Evolutionary conservation across 1,140 invertebrate species (phyloP).

Genomic region (Pseudomyrmex flavicornis): DNA sequence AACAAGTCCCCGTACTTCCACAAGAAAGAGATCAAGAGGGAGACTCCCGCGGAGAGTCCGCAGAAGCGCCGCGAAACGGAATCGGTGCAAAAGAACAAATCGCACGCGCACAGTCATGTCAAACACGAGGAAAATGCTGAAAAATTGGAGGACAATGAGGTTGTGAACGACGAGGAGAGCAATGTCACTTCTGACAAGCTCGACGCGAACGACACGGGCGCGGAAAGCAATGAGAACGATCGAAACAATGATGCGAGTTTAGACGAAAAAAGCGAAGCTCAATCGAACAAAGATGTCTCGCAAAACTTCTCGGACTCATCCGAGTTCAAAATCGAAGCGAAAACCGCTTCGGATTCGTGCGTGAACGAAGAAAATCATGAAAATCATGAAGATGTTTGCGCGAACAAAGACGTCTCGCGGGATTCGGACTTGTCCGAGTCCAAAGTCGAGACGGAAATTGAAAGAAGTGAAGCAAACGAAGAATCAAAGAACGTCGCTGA

Average conservation of each 20-base stretch:
- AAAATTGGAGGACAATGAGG: conserved; percentile 52
- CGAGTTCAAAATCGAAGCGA: neutral
- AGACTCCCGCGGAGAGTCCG: conserved; percentile 45
- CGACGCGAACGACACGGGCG: conserved; percentile 6
- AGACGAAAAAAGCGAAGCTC: neutral
- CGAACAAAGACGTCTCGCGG: neutral
- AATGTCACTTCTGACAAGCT: conserved; percentile 32
- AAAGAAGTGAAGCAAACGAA: conserved; percentile 13
- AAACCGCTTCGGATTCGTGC: too few species aligned
- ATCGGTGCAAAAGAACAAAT: conserved; percentile 2
- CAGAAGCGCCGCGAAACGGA: conserved; percentile 41
- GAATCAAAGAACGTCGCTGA: neutral
- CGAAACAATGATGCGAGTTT: neutral
- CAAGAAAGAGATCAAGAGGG: conserved; percentile 70
- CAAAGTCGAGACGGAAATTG: conserved; percentile 27
- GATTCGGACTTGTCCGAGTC: neutral
- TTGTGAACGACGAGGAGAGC: conserved; percentile 4
- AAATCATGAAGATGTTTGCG: neutral
- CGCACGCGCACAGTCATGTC: conserved; percentile 58
- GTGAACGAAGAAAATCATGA: neutral
- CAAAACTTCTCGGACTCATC: conserved; percentile 1
- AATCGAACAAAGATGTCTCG: neutral
- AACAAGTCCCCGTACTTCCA: conserved; percentile 70
- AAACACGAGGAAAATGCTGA: conserved; percentile 61
- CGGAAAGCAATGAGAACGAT: neutral